phyloP scores from a whole-genome alignment of 2,113 vertebrate species.

The Phoenicopterus ruber region DNA sequence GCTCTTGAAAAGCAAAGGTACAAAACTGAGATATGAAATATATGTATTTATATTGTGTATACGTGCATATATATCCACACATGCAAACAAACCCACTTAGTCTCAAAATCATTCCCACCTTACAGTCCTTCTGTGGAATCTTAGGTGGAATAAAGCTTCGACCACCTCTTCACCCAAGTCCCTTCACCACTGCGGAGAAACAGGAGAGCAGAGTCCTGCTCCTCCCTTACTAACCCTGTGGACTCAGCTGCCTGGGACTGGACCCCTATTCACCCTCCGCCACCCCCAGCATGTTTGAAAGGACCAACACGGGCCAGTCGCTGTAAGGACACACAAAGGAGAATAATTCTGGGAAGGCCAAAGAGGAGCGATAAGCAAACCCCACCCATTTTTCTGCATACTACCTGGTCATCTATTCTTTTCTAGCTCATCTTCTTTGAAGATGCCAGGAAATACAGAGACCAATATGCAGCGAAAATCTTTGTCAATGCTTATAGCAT shows the following conservation, averaged over 20 bases:
- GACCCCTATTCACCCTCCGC: background rate
- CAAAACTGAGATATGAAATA: background rate
- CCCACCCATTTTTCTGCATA: background rate
- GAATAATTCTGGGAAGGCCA: background rate
- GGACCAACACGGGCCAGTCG: fast-evolving
- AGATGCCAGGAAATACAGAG: background rate
- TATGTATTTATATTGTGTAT: background rate
- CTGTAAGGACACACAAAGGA: background rate
- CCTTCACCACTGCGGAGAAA: background rate
- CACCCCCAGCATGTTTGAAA: background rate
- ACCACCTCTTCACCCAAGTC: background rate
- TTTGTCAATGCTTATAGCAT: background rate
- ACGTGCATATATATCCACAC: background rate
- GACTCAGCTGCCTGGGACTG: background rate
- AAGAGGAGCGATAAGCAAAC: background rate
- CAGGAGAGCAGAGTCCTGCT: background rate
- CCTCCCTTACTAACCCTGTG: background rate
- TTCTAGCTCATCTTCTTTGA: background rate
- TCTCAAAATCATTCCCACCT: background rate
- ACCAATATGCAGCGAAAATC: fast-evolving
- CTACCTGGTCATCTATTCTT: background rate
- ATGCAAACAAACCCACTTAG: background rate
- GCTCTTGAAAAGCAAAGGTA: conserved; percentile 4
- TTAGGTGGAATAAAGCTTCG: background rate
- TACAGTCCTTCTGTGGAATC: too few relatives aligned